Evolutionary conservation across 92 coral and sea anemone species (phyloP).

Genomic region (Epizoanthus illoricatus): DNA sequence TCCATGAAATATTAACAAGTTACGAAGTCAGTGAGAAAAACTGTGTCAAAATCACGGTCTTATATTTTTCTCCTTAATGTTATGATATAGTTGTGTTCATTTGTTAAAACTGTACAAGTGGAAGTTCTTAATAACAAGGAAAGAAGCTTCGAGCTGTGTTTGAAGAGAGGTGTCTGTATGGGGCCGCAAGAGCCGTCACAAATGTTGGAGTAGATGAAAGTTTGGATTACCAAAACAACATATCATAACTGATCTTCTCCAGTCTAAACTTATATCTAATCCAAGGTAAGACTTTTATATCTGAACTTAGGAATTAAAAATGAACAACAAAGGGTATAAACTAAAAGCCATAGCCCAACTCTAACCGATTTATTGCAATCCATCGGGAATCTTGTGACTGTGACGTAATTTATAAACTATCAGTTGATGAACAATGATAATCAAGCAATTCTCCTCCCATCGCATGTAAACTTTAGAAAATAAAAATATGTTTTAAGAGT

Average conservation of each 20-base stretch:
- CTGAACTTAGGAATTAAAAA: neutral
- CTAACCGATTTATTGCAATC: neutral
- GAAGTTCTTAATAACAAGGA: neutral
- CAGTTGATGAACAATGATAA: neutral
- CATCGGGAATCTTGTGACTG: neutral
- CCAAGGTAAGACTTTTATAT: neutral
- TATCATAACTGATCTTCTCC: neutral
- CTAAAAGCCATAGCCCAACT: neutral
- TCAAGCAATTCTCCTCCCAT: slow-evolving; percentile 3
- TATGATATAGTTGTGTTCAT: neutral
- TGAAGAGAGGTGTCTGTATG: neutral
- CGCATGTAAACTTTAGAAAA: neutral
- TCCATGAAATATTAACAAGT: slow-evolving; percentile 36
- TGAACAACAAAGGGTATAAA: neutral
- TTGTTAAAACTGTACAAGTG: too few species aligned
- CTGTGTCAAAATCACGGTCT: slow-evolving; percentile 2
- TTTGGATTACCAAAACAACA: neutral
- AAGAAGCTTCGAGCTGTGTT: neutral
- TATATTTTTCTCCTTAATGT: neutral
- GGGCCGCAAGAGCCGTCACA: neutral
- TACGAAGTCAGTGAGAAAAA: slow-evolving; percentile 20
- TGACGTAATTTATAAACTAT: neutral
- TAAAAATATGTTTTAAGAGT: neutral
- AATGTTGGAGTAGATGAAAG: slow-evolving; percentile 6
- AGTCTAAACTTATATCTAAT: neutral